Percentiles rank a stretch among this genome's conserved stretches.
These are phyloP conservation scores for Saxicola maurus DNA, from an alignment of 2,797 vertebrate species.

Conservation along the genomic window DNA sequence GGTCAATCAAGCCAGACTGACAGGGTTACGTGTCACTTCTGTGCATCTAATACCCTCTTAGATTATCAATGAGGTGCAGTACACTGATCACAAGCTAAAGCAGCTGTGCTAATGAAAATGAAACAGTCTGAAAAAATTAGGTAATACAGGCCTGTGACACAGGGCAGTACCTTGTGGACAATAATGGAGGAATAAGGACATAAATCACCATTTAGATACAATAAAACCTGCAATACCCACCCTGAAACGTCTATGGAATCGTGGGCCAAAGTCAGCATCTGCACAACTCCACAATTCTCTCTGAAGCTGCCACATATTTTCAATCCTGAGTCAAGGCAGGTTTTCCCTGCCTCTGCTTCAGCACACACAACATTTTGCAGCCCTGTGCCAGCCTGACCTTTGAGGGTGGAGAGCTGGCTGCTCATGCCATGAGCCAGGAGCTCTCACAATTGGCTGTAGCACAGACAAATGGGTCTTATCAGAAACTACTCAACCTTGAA, in stretches of 20 bases:
- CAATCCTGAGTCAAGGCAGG: background rate
- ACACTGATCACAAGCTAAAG: conserved; percentile 93
- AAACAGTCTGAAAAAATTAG: conserved; percentile 79
- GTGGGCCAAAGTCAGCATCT: background rate
- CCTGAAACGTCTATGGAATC: background rate
- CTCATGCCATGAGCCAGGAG: background rate
- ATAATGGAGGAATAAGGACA: conserved; percentile 67
- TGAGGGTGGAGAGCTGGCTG: background rate
- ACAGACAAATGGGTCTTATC: conserved; percentile 43
- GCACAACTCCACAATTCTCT: background rate
- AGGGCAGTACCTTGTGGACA: conserved; percentile 59
- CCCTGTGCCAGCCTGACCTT: background rate
- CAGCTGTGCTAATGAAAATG: conserved; percentile 89
- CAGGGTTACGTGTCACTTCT: conserved; percentile 81
- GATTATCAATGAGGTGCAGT: conserved; percentile 91
- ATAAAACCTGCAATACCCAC: conserved; percentile 40
- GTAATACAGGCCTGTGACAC: conserved; percentile 65
- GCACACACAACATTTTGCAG: background rate
- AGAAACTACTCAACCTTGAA: conserved; percentile 44
- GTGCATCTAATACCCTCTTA: conserved; percentile 84
- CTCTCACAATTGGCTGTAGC: conserved; percentile 1
- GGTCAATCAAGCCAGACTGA: conserved; percentile 91
- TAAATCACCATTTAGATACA: conserved; percentile 72
- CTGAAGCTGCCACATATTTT: background rate
- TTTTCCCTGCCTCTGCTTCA: background rate